Evolutionary conservation across 2,113 vertebrate genomes (phyloP).

Genomic region (Micronycteris hirsuta): DNA sequence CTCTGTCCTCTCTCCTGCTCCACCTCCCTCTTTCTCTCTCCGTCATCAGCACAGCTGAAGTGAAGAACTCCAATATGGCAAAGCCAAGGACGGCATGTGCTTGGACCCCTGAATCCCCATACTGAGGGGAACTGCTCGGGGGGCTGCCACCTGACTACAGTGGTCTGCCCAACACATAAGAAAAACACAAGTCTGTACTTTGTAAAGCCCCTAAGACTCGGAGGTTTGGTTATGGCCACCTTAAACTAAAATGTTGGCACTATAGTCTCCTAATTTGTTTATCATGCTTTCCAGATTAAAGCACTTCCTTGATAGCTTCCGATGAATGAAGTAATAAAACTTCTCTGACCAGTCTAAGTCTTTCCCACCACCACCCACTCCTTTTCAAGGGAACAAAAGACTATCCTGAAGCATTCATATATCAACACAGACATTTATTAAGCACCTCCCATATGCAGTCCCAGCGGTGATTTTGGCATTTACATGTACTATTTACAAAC

Average conservation of each 20-base stretch:
- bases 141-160: not conserved
- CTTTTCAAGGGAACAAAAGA: not conserved
- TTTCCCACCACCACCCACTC: not conserved
- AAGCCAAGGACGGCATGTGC: not conserved
- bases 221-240: not conserved
- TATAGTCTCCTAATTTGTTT: not conserved
- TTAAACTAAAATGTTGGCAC: not conserved
- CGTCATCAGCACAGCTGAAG: not conserved
- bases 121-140: not conserved
- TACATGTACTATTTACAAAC: not conserved
- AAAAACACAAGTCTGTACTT: not conserved
- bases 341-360: not conserved
- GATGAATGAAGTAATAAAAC: not conserved
- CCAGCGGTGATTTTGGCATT: not conserved
- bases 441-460: not conserved
- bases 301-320: slow-evolving; percentile 18
- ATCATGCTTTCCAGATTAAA: not conserved
- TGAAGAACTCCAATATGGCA: not conserved
- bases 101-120: too few relatives aligned
- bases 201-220: not conserved
- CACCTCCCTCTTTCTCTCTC: not conserved
- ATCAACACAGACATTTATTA: not conserved
- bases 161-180: not conserved
- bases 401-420: not conserved
- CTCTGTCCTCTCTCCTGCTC: not conserved